These are phyloP conservation scores for Palythoa grandis DNA, from an alignment of 92 coral and sea anemone genomes.

Conservation along the genomic window DNA sequence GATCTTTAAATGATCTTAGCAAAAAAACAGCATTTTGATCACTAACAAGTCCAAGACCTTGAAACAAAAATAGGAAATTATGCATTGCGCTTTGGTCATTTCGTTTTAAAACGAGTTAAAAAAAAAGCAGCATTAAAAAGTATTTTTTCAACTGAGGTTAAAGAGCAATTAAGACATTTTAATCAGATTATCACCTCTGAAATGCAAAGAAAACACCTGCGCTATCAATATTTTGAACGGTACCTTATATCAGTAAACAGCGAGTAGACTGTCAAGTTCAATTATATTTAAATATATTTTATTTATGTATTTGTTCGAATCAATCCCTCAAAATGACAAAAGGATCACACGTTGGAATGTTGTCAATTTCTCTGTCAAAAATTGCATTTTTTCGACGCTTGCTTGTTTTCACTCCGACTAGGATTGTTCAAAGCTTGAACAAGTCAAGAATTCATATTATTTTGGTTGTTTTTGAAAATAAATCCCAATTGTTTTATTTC, in stretches of 20 bases:
- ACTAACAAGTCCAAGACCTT: not conserved
- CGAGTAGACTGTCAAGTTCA: not conserved
- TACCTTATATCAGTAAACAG: not conserved
- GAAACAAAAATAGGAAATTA: not conserved
- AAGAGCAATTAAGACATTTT: not conserved
- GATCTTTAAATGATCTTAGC: no score
- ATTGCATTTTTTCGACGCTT: not conserved
- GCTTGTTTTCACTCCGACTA: no score
- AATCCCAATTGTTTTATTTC: not conserved
- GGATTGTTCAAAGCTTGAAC: not conserved
- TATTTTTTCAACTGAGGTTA: not conserved
- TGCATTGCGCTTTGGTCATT: not conserved
- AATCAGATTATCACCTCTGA: not conserved
- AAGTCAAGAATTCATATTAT: conserved; percentile 22
- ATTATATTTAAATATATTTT: not conserved
- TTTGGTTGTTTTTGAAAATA: conserved; percentile 4
- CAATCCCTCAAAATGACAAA: not conserved
- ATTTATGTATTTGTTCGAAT: no score
- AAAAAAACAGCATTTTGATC: no score
- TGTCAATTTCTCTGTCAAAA: not conserved
- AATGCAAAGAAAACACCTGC: not conserved
- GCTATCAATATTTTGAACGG: not conserved
- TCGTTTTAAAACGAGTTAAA: not conserved
- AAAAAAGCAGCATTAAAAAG: not conserved
- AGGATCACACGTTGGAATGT: not conserved